Percentiles rank a stretch among this genome's conserved stretches.
Evolutionary conservation across 2,797 vertebrate species (phyloP).

Genomic region (Lithobates sylvaticus): DNA sequence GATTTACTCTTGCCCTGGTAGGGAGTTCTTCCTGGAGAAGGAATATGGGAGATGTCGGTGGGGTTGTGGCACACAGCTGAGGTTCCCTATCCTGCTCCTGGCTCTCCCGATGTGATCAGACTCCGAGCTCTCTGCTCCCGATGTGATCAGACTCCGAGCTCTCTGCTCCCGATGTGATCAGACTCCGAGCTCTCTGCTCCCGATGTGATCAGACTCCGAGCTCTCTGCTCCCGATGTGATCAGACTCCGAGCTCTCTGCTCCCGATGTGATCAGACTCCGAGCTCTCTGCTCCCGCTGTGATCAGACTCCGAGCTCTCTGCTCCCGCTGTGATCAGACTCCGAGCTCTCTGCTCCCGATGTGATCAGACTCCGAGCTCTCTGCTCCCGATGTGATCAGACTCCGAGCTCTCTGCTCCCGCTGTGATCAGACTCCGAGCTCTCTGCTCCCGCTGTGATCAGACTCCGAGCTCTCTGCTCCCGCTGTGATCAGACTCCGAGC

Average conservation of each 20-base stretch:
- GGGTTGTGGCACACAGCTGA: constrained; percentile 74
- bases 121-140: not conserved
- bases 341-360: too few species aligned
- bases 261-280: too few species aligned
- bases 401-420: too few species aligned
- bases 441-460: too few species aligned
- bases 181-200: not conserved
- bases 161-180: constrained; percentile 21
- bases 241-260: not conserved
- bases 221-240: constrained; percentile 31
- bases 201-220: too few species aligned
- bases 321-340: too few species aligned
- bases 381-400: too few species aligned
- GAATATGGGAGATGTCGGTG: constrained; percentile 72
- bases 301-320: not conserved
- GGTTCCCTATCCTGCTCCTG: constrained; percentile 76
- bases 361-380: not conserved
- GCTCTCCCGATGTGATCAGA: constrained; percentile 7
- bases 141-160: not conserved
- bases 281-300: constrained; percentile 35
- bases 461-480: too few species aligned
- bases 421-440: not conserved
- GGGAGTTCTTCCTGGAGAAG: constrained; percentile 76
- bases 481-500: not conserved
- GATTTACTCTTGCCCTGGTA: constrained; percentile 76